Base-by-base conservation (phyloP, 1,140 invertebrate species). In the Drosophila santomea region DNA sequence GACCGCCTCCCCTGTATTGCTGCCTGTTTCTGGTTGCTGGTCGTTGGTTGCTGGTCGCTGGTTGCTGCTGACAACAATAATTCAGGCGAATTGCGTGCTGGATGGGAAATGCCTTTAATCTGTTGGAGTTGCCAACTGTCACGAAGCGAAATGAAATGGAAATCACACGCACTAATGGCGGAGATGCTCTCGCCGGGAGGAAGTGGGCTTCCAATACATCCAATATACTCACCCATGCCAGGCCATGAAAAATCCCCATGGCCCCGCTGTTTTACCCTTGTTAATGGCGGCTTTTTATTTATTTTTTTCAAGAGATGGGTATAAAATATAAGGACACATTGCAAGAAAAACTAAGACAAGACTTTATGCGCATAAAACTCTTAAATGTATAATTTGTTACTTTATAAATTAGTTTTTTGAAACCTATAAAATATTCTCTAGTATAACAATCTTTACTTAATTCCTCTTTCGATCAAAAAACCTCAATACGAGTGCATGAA, bases 101-200 rank as follows among this genome's bases (percentile, higher is more conserved):
- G 84, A 72, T 88, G 83, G 84, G 66, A 90, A 88, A 89, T 85
- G 84, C 85, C 88, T 91, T 91, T 91, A 91, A 91, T 91, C 88
- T 91, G 89, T 75, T 78, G 63, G 83, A 91, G 88, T 91, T 91
- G 83, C 88, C 88, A 84, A 91, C 80, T 91, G 88, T 84, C 88
- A 91, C 88, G 88, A 91, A 91, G 83, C 88, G 71, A 90, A 90
- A 78, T 90, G 88, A 90, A 90, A 90, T 90, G 82, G 88, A 90
- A 90, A 90, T 90, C 85, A 85, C 85, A 85, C 85, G 86, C 85
- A 90, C 84, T 89, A 89, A 89, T 90, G 85, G 80, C 84, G 73
- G 68, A 61, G 66, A 47, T 39, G 45, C 55, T 54, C 41, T 56
- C 48, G 20, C 15, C 20, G 38, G 20, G 38, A 52, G 38, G 36